These are phyloP conservation scores for Ochropleura plecta DNA, from an alignment of 2,888 invertebrate species.

Conservation along the genomic window DNA sequence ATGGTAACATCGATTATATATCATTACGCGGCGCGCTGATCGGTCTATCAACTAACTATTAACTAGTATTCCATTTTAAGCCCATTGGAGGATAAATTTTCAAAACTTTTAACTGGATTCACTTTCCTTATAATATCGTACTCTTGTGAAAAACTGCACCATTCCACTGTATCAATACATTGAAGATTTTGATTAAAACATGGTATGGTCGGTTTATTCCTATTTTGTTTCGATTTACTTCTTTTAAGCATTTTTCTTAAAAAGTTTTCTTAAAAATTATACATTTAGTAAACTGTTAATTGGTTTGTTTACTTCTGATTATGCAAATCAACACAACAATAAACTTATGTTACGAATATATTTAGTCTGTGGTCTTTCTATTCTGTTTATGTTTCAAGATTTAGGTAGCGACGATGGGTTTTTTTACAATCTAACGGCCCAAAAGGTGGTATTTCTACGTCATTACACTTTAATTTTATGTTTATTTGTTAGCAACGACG, in stretches of 20 bases:
- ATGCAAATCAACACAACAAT: neutral
- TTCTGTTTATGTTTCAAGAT: neutral
- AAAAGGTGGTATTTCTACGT: neutral
- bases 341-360: neutral
- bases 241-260: neutral
- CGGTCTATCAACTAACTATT: no score
- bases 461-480: neutral
- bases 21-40: no score
- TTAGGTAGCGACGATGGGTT: neutral
- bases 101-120: neutral
- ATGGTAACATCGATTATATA: no score
- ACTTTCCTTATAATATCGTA: neutral
- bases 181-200: neutral
- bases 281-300: neutral
- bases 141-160: neutral
- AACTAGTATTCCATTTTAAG: no score
- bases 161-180: neutral
- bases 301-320: neutral
- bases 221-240: no score
- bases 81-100: neutral
- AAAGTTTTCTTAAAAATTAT: neutral
- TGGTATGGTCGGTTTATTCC: neutral
- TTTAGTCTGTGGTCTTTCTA: neutral
- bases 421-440: neutral
- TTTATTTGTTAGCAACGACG: neutral